Evolutionary conservation across 2,888 invertebrate species (phyloP).

Genomic region (Drosophila parthenogenetica): DNA sequence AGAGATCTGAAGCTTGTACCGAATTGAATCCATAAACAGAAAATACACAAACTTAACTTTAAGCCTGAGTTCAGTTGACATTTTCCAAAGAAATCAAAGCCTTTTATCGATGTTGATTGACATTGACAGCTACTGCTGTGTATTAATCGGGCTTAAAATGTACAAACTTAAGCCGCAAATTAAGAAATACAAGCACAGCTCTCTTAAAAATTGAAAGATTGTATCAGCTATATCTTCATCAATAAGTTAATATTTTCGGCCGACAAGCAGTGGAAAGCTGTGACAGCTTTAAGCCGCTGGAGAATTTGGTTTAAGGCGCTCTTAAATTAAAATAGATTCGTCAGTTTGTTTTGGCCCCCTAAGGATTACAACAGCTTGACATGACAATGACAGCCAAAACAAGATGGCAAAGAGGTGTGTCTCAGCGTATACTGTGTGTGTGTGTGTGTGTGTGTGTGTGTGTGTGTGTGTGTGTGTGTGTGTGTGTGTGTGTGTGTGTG

Average conservation of each 20-base stretch:
- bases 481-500: neutral
- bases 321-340: constrained; percentile 5
- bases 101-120: too few species aligned
- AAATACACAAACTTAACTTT: too few species aligned
- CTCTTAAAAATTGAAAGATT: too few species aligned
- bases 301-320: constrained; percentile 7
- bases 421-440: neutral
- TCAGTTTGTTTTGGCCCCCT: constrained; percentile 14
- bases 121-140: too few species aligned
- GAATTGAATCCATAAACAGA: too few species aligned
- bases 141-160: too few species aligned
- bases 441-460: neutral
- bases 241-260: neutral
- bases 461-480: neutral
- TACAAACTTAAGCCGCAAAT: too few species aligned
- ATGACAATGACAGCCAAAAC: constrained; percentile 31
- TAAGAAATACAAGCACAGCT: neutral
- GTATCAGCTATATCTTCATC: neutral
- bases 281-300: neutral
- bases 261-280: neutral
- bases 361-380: constrained; percentile 36
- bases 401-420: constrained; percentile 2
- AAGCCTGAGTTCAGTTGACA: too few species aligned
- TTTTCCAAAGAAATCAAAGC: too few species aligned
- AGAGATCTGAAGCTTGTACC: too few species aligned